Evolutionary conservation across 2,888 invertebrate genomes (phyloP).

Genomic region (Gymnoscelis rufifasciata): DNA sequence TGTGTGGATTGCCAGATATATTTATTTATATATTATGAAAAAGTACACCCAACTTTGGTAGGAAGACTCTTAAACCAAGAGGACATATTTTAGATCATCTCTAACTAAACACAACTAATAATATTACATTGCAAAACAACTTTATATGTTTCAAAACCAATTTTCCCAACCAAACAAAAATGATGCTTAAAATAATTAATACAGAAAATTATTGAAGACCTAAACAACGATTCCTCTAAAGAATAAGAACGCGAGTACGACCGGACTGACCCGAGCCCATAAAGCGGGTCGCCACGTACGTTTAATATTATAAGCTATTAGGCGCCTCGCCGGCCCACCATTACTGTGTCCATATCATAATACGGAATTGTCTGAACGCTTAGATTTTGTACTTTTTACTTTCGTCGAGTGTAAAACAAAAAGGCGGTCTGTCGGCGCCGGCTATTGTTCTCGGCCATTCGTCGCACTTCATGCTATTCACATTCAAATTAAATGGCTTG

Average conservation of each 20-base stretch:
- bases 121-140: too few species aligned
- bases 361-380: conserved; percentile 75
- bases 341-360: conserved; percentile 78
- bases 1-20: too few species aligned
- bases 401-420: conserved; percentile 69
- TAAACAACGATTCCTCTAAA: conserved; percentile 5
- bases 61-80: too few species aligned
- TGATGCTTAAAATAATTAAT: not conserved
- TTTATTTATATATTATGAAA: too few species aligned
- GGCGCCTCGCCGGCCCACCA: conserved; percentile 68
- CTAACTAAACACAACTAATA: too few species aligned
- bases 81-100: too few species aligned
- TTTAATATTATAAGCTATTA: conserved; percentile 77
- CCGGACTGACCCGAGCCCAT: conserved; percentile 36
- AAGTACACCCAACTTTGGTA: too few species aligned
- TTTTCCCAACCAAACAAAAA: too few species aligned
- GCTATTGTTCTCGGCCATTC: conserved; percentile 77
- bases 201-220: not conserved
- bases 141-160: too few species aligned
- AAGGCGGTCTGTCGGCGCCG: conserved; percentile 73
- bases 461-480: conserved; percentile 79
- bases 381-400: conserved; percentile 75
- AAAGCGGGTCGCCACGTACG: conserved; percentile 57
- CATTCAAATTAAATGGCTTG: conserved; percentile 78
- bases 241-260: conserved; percentile 12